Percentiles rank a stretch among this genome's conserved stretches.
Conservation (phyloP, 2,797 vertebrate species). For the Cuculus canorus region DNA sequence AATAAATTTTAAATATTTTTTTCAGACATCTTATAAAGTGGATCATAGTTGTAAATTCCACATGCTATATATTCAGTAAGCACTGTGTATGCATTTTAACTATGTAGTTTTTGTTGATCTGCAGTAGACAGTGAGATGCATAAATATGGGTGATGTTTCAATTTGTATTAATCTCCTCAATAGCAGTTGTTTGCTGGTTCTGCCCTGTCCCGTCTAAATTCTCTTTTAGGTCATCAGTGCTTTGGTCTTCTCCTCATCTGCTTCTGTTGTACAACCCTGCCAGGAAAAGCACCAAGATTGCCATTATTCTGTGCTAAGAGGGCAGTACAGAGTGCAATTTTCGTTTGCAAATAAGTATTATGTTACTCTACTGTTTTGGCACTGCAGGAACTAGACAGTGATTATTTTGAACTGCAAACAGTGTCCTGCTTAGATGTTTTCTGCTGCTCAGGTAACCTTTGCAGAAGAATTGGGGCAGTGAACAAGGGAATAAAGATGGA, state of each 20-base stretch:
- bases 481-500: background rate
- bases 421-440: background rate
- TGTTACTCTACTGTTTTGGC: background rate
- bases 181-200: background rate
- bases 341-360: background rate
- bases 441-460: conserved; percentile 19
- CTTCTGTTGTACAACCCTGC: background rate
- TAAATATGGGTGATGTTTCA: background rate
- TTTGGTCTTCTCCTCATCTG: background rate
- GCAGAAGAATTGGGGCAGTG: background rate
- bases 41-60: background rate
- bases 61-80: background rate
- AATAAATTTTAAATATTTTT: background rate
- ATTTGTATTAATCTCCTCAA: background rate
- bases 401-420: background rate
- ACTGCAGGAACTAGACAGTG: background rate
- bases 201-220: background rate
- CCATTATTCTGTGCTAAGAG: background rate
- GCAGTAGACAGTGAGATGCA: background rate
- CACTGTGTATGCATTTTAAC: background rate
- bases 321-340: background rate
- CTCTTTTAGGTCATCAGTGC: background rate
- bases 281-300: background rate
- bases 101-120: background rate
- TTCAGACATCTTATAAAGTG: background rate